Base-by-base conservation (phyloP, 2,888 invertebrate genomes). In the Cordilura impudica region DNA sequence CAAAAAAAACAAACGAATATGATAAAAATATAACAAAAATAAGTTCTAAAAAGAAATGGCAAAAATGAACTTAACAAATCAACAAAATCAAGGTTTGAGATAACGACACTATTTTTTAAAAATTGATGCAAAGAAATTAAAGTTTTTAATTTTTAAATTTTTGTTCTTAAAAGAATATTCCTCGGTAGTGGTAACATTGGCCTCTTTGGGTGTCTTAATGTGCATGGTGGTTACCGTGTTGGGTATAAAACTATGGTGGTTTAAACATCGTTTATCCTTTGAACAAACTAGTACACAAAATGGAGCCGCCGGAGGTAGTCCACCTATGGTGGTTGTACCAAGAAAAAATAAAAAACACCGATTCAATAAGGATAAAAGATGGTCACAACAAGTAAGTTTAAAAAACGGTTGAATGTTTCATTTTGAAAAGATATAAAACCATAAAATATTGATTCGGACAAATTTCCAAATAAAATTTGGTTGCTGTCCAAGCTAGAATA, bases 171-270 rank as follows among this genome's bases (percentile, higher is more conserved):
- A 73, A 79, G 75, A 66, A 66, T 60, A 67, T 71, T 43, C 61
- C 26, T 29, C 31, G 4, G 18, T 69, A 8, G 54, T 70, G 47
- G 66, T 63, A 23, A 43, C 69, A 23, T 16, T 82, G 47, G 78
- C 77, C 56, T 66, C 80, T n/a, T 35, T 81, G 43, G 80, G 81
- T n/a, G 47, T 81, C 3, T 47, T 88, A 66, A 21, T 86, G 19
- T 85, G 88, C 53, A 83, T 90, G 65, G 82, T 89, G 4, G 82
- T 86, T 4, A 82, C 86, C 0, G 79, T 90, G 73, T 72, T 91
- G 69, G 91, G 91, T 54, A 89, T 91, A 18, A 91, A 91, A 82
- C 84, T 91, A 14, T 91, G 90, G 85, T 90, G 91, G 87, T 92
- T 92, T 84, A 89, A 90, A 54, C 91, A 90, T 23, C 88, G 90